phyloP scores from a whole-genome alignment of 2,797 vertebrate species.

The Epinephelus awoara region DNA sequence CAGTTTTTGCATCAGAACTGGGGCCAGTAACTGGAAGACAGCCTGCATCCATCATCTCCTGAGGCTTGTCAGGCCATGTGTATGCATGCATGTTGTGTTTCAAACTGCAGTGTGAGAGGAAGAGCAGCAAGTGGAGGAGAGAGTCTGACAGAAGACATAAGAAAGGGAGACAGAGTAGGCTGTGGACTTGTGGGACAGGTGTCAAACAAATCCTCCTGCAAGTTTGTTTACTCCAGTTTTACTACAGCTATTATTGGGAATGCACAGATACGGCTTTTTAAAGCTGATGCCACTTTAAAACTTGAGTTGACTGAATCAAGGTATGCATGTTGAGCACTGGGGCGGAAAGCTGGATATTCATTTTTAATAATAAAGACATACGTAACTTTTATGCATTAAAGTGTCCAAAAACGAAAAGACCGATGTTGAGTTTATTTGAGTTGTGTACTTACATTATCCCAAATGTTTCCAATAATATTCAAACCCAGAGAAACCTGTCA shows the following conservation, averaged over 20 bases:
- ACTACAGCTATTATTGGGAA: background rate
- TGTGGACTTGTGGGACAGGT: conserved; percentile 7
- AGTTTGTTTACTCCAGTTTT: conserved; percentile 8
- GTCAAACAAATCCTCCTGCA: background rate
- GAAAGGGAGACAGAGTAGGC: background rate
- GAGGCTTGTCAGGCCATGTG: conserved; percentile 30
- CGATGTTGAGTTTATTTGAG: too few relatives aligned
- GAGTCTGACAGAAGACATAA: background rate
- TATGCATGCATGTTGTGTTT: conserved; percentile 30
- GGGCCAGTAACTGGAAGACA: conserved; percentile 47
- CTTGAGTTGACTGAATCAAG: too few relatives aligned
- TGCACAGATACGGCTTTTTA: background rate
- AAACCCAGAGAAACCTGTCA: too few relatives aligned
- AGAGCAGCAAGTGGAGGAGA: conserved; percentile 1
- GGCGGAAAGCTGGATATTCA: too few relatives aligned
- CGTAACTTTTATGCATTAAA: too few relatives aligned
- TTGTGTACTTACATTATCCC: too few relatives aligned
- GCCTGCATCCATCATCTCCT: conserved; percentile 43
- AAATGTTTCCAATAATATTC: too few relatives aligned
- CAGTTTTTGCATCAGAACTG: conserved; percentile 38
- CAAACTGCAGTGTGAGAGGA: conserved; percentile 18
- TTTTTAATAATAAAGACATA: too few relatives aligned
- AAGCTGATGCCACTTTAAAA: background rate
- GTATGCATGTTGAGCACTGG: too few relatives aligned
- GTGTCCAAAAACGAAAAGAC: too few relatives aligned